These are phyloP conservation scores for Meandrina meandrites DNA, from an alignment of 92 coral and sea anemone species.

Conservation along the genomic window DNA sequence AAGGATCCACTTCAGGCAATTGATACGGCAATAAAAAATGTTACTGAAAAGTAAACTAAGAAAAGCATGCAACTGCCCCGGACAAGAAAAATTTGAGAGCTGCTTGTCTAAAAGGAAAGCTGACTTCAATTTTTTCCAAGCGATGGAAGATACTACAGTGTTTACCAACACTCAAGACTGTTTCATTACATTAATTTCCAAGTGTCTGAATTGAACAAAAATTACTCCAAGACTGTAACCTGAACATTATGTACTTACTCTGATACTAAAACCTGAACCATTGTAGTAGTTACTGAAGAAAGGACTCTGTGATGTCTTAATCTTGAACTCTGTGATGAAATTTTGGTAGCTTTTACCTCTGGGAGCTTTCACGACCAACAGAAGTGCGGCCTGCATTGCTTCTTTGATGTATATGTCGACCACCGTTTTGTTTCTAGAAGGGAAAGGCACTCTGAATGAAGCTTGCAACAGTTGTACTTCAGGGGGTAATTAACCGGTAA, in stretches of 20 bases:
- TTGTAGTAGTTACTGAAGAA: constrained; percentile 52
- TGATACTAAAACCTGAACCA: not conserved
- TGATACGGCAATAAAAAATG: too few relatives aligned
- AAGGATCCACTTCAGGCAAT: too few relatives aligned
- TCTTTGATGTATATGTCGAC: not conserved
- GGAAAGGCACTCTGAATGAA: not conserved
- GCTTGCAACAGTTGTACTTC: not conserved
- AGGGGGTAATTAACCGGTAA: too few relatives aligned
- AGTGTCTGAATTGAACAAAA: too few relatives aligned
- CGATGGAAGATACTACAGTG: too few relatives aligned
- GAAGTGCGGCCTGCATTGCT: constrained; percentile 66
- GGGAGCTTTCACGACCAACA: constrained; percentile 58
- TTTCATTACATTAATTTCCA: too few relatives aligned
- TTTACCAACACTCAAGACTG: too few relatives aligned
- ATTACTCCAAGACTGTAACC: not conserved
- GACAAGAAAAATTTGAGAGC: too few relatives aligned
- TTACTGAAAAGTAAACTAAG: too few relatives aligned
- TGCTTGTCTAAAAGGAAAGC: too few relatives aligned
- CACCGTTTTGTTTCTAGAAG: not conserved
- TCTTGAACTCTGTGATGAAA: constrained; percentile 46
- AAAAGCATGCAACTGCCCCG: too few relatives aligned
- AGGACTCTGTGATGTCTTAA: constrained; percentile 55
- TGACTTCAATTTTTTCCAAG: too few relatives aligned
- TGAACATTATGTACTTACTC: not conserved
- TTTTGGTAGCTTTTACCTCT: constrained; percentile 37